Evolutionary conservation across 2,888 invertebrate species (phyloP), one percentile per base, ranked within the genome.

Genomic region (Hypena proboscidalis): DNA sequence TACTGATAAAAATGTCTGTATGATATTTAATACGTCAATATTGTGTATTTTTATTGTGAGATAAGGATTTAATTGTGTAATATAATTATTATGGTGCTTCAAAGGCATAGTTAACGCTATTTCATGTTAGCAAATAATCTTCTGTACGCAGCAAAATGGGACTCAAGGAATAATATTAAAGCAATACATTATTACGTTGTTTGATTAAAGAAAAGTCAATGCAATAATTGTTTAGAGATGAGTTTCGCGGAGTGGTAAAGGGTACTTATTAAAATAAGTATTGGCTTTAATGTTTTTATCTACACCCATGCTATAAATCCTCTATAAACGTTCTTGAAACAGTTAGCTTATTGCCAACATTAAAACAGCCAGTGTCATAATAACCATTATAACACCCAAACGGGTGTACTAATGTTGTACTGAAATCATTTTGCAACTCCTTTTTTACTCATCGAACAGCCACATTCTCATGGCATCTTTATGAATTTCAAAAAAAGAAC

Each of bases 71-170:
- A 34, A 14, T 34, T 26, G 14, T 23, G 8, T n/a, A 14, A 29
- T 17, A 17, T 3, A 26, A 45, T 58, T 51, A 38, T 50, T 57
- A 63, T 63, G 63, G 63, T 63, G 63, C 63, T 63, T 58, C 46
- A 37, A 61, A 58, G 49, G 57, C 44, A 39, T 59, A 47, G 50
- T 43, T 40, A 35, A 44, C 39, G 27, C 21, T 46, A 30, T 34
- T 43, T 43, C 45, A 35, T 42, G 17, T 31, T 23, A 25, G 11
- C 38, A 15, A 31, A 22, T 17, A 38, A 38, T 14, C 25, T 38
- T 9, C 17, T 17, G 3, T 8, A 9, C 4, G 17, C 6, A 22
- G 32, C 9, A 20, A 9, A 27, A 13, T 34, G 17, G 29, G 34
- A 25, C 35, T 6, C 7, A 9, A 4, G 15, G 13, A 13, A 5